These are phyloP conservation scores for Artibeus jamaicensis DNA, from an alignment of 2,797 vertebrate species.

Conservation along the genomic window DNA sequence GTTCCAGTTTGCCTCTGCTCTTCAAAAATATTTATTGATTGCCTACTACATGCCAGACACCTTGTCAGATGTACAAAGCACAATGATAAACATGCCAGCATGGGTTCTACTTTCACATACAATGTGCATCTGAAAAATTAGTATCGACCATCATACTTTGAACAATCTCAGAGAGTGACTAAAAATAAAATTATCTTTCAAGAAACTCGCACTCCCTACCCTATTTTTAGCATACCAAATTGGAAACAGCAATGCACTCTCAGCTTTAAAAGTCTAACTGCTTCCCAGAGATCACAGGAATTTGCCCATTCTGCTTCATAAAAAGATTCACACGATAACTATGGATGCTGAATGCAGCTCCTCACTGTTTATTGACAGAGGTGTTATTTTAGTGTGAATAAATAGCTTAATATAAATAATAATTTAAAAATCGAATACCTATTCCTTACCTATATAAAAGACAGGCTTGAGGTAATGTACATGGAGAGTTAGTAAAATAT, in stretches of 20 bases:
- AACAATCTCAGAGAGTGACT: constrained; percentile 5
- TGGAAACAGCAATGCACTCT: background rate
- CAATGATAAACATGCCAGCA: background rate
- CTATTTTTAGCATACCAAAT: background rate
- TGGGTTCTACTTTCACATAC: background rate
- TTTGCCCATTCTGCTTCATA: background rate
- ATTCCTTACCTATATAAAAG: background rate
- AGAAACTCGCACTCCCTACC: background rate
- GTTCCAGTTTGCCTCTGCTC: background rate
- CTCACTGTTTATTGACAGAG: background rate
- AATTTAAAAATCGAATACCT: background rate
- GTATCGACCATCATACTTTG: background rate
- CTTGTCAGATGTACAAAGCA: background rate
- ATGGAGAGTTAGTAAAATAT: background rate
- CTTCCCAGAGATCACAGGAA: background rate
- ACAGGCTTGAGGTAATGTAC: background rate
- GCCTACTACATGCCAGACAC: background rate
- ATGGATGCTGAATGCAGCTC: background rate
- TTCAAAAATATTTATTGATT: background rate
- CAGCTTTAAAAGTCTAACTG: background rate
- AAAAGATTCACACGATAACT: background rate
- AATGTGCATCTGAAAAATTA: background rate
- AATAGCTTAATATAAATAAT: background rate
- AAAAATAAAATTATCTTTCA: background rate
- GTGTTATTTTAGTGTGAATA: background rate